These are phyloP conservation scores for Styela clava DNA, from an alignment of 23 tunicate genomes.

Conservation along the genomic window DNA sequence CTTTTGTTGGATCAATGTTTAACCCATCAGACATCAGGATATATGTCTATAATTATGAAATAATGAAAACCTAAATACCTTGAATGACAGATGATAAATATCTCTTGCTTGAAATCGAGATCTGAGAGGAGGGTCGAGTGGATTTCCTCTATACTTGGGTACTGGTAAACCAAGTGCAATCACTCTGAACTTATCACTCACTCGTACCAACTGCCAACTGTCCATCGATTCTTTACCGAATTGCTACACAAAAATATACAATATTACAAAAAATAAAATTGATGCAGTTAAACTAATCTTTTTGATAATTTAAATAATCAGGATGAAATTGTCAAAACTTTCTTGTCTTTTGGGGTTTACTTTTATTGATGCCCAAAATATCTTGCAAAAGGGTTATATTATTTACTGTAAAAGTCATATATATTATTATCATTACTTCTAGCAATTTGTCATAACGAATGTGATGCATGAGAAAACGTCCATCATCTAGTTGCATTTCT, in stretches of 20 bases:
- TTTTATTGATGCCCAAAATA: too few species aligned
- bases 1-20: too few species aligned
- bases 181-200: conserved; percentile 83
- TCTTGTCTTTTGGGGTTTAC: too few species aligned
- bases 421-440: too few species aligned
- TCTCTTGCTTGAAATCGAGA: conserved; percentile 97
- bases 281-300: too few species aligned
- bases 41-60: background rate
- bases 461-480: conserved; percentile 85
- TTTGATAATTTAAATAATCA: too few species aligned
- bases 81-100: conserved; percentile 66
- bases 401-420: too few species aligned
- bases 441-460: conserved; percentile 79
- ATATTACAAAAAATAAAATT: background rate
- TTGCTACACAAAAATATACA: conserved; percentile 49
- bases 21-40: too few species aligned
- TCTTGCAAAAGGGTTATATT: too few species aligned
- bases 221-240: conserved; percentile 81
- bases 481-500: conserved; percentile 96
- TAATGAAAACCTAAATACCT: conserved; percentile 32
- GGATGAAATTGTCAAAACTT: too few species aligned
- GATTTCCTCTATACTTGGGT: conserved; percentile 85
- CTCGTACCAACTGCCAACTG: conserved; percentile 86
- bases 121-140: conserved; percentile 90
- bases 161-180: conserved; percentile 95